phyloP scores from a whole-genome alignment of 1,140 invertebrate species.

The Hyphantria cunea region DNA sequence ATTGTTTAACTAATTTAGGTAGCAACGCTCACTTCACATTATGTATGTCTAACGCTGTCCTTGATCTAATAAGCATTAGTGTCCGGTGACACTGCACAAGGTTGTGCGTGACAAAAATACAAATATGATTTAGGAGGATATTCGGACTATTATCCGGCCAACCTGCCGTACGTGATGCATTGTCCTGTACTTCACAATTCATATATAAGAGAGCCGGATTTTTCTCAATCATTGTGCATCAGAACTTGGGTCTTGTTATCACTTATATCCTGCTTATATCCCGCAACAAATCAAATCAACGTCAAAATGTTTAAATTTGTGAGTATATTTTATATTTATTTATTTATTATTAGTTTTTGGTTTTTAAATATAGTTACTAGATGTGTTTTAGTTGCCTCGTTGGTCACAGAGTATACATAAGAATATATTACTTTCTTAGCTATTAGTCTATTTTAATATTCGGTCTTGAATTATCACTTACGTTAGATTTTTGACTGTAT shows the following conservation, averaged over 20 bases:
- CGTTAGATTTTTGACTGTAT: no score
- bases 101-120: conserved; percentile 60
- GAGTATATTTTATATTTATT: conserved; percentile 50
- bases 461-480: no score
- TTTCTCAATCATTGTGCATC: conserved; percentile 45
- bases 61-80: conserved; percentile 58
- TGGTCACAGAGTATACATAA: no score
- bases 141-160: conserved; percentile 55
- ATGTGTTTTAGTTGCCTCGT: no score
- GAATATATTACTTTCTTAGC: no score
- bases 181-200: conserved; percentile 21
- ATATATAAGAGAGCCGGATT: conserved; percentile 58
- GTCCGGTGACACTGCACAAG: conserved; percentile 45
- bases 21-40: neutral
- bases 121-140: conserved; percentile 61
- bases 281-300: conserved; percentile 33
- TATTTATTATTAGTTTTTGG: conserved; percentile 21
- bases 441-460: no score
- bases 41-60: conserved; percentile 28
- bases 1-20: neutral
- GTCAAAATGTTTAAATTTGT: conserved; percentile 77
- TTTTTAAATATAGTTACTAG: no score
- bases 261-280: conserved; percentile 1
- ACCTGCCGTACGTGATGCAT: conserved; percentile 21
- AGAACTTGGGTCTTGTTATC: conserved; percentile 25